Conservation (phyloP, 2,797 vertebrate genomes). For the Sphaeramia orbicularis region DNA sequence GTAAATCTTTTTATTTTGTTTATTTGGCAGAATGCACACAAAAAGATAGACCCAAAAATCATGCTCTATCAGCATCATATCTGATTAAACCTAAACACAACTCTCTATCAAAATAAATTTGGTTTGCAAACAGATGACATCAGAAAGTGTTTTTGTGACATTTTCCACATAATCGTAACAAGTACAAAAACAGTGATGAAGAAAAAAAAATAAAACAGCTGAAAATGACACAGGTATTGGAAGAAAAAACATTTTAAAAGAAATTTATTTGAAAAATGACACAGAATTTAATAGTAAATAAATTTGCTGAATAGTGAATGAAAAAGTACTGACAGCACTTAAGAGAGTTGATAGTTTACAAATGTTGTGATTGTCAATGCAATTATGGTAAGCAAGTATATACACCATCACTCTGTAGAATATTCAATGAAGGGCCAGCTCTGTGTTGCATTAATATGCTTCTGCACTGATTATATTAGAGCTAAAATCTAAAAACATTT, state of each 20-base stretch:
- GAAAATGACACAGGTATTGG: slow-evolving; percentile 44
- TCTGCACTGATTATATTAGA: slow-evolving; percentile 75
- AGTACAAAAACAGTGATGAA: slow-evolving; percentile 56
- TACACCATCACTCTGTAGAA: slow-evolving; percentile 63
- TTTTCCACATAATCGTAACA: slow-evolving; percentile 43
- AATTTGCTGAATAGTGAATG: slow-evolving; percentile 47
- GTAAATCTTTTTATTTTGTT: slow-evolving; percentile 79
- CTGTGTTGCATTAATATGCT: slow-evolving; percentile 64
- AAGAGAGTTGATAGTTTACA: slow-evolving; percentile 71
- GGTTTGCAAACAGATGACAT: slow-evolving; percentile 60
- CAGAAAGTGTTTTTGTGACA: slow-evolving; percentile 53
- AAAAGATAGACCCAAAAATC: slow-evolving; percentile 64
- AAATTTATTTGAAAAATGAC: slow-evolving; percentile 46
- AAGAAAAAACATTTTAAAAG: slow-evolving; percentile 51
- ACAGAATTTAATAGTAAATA: slow-evolving; percentile 40
- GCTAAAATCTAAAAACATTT: slow-evolving; percentile 72
- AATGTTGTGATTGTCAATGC: slow-evolving; percentile 74
- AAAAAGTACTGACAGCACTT: slow-evolving; percentile 62
- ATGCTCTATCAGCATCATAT: slow-evolving; percentile 51
- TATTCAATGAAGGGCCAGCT: slow-evolving; percentile 60
- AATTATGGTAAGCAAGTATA: slow-evolving; percentile 63
- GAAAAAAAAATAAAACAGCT: slow-evolving; percentile 59
- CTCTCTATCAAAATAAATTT: slow-evolving; percentile 62
- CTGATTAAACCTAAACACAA: slow-evolving; percentile 57
- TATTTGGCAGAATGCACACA: slow-evolving; percentile 80